Evolutionary conservation across 2,888 invertebrate genomes (phyloP).

Genomic region (Spisula solida): DNA sequence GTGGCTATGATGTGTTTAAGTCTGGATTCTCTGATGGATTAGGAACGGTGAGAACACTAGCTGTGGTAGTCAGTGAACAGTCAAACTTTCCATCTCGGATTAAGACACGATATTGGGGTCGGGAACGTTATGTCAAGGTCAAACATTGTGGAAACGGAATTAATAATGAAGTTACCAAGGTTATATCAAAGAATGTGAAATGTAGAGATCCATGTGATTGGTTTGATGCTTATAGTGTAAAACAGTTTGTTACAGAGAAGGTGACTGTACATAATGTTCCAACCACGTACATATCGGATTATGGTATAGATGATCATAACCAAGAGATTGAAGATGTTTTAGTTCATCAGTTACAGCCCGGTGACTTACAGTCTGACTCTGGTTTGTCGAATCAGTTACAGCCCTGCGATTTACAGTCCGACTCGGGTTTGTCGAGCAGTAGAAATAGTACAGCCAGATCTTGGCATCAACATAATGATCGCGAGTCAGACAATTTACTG

Average conservation of each 20-base stretch:
- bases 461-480: constrained; percentile 44
- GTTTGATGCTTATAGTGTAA: constrained; percentile 71
- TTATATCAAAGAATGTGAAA: constrained; percentile 32
- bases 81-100: constrained; percentile 28
- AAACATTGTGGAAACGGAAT: constrained; percentile 45
- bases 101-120: constrained; percentile 28
- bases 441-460: constrained; percentile 53
- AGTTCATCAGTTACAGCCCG: constrained; percentile 7
- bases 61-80: not conserved
- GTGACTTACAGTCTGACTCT: not conserved
- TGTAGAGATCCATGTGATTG: constrained; percentile 49
- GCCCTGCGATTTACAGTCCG: not conserved
- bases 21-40: constrained; percentile 64
- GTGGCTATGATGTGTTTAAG: constrained; percentile 63
- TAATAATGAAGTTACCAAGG: constrained; percentile 35
- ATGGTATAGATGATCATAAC: constrained; percentile 44
- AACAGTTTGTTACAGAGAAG: not conserved
- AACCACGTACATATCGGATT: not conserved
- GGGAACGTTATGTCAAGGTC: constrained; percentile 16
- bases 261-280: not conserved
- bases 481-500: constrained; percentile 40
- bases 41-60: constrained; percentile 36
- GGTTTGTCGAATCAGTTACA: constrained; percentile 25
- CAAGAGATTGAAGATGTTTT: constrained; percentile 56
- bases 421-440: constrained; percentile 45